phyloP scores from a whole-genome alignment of 1,140 invertebrate genomes.

The Scylla paramamosain region DNA sequence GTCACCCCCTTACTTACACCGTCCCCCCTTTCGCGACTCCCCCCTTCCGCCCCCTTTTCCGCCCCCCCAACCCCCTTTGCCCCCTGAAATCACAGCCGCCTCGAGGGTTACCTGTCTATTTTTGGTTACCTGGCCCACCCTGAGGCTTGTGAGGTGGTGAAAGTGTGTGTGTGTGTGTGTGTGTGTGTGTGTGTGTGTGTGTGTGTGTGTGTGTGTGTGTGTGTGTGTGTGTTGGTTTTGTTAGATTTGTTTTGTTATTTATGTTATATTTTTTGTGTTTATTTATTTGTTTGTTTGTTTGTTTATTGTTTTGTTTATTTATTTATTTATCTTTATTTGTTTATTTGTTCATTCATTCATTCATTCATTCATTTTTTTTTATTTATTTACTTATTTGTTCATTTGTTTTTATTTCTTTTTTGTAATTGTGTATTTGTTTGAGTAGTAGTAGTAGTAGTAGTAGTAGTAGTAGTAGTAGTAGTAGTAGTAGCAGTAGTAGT shows the following conservation, averaged over 20 bases:
- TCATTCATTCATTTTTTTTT: too few relatives aligned
- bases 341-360: too few relatives aligned
- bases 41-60: not conserved
- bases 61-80: not conserved
- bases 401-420: too few relatives aligned
- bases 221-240: not conserved
- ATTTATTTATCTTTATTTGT: too few relatives aligned
- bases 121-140: not conserved
- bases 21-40: not conserved
- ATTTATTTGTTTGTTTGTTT: not conserved
- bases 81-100: not conserved
- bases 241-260: not conserved
- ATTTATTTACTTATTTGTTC: too few relatives aligned
- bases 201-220: slow-evolving; percentile 47
- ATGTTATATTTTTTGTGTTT: not conserved
- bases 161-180: slow-evolving; percentile 44
- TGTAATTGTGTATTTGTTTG: too few relatives aligned
- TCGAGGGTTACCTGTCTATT: not conserved
- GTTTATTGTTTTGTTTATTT: not conserved
- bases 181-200: slow-evolving; percentile 50
- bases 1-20: not conserved
- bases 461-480: too few relatives aligned
- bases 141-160: not conserved
- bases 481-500: too few relatives aligned
- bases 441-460: too few relatives aligned